Evolutionary conservation across 2,888 invertebrate genomes (phyloP).

Genomic region (Ischnus inquisitorius): DNA sequence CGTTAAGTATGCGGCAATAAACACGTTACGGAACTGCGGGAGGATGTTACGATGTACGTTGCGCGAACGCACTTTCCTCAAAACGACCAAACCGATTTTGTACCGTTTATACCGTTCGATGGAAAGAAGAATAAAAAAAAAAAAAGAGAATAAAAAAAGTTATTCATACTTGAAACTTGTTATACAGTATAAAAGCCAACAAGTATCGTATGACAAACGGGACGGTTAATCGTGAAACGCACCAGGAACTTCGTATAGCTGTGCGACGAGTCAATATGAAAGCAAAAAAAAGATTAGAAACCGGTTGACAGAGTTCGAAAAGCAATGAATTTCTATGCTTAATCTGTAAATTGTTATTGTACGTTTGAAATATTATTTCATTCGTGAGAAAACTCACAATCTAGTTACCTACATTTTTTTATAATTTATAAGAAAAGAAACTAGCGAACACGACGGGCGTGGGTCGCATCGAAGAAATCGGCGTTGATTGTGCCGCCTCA

Average conservation of each 20-base stretch:
- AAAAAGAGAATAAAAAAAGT: background rate
- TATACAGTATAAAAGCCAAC: background rate
- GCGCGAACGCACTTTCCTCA: slow-evolving; percentile 26
- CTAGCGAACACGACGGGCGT: background rate
- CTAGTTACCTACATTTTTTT: background rate
- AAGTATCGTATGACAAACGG: slow-evolving; percentile 41
- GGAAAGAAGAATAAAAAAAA: background rate
- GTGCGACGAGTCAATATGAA: slow-evolving; percentile 2
- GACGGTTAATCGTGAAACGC: slow-evolving; percentile 26
- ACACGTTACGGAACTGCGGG: slow-evolving; percentile 20
- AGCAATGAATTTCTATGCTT: background rate
- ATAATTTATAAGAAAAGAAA: background rate
- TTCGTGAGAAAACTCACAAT: background rate
- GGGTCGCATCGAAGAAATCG: background rate
- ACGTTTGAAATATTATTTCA: slow-evolving; percentile 3
- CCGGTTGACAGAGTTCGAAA: slow-evolving; percentile 13
- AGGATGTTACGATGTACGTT: slow-evolving; percentile 31
- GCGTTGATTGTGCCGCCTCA: background rate
- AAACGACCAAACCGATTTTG: slow-evolving; percentile 10
- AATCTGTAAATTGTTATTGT: background rate
- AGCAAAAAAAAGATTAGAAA: slow-evolving; percentile 13
- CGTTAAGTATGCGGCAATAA: slow-evolving; percentile 30
- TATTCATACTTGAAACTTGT: background rate
- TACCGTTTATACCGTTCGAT: slow-evolving; percentile 7
- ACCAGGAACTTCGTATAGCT: slow-evolving; percentile 14